A percentile compares a stretch with the other conserved stretches of the same genome.
These are phyloP conservation scores for Callopanchax toddi DNA, from an alignment of 2,113 vertebrate genomes.

Conservation along the genomic window DNA sequence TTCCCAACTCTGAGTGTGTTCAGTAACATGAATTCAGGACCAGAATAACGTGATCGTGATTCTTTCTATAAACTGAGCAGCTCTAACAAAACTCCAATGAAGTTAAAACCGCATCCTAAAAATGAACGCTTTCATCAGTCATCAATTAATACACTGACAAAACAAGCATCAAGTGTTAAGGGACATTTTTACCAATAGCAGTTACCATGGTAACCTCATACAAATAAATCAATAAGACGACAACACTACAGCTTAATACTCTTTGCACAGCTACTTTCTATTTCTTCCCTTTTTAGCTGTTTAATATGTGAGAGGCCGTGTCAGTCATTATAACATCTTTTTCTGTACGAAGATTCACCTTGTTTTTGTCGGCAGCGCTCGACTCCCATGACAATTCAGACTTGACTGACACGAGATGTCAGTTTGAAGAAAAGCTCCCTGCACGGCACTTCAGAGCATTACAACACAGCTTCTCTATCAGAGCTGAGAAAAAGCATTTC, in stretches of 20 bases:
- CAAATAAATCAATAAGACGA: neutral
- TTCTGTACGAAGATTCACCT: neutral
- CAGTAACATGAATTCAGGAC: no score
- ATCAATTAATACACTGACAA: no score
- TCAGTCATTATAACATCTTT: constrained; percentile 1
- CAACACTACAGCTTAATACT: no score
- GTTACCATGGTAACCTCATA: constrained; percentile 5
- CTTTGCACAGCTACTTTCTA: no score
- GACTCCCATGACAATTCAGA: constrained; percentile 18
- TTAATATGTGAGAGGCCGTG: neutral
- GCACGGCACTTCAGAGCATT: constrained; percentile 31
- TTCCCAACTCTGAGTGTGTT: no score
- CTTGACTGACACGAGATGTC: constrained; percentile 43
- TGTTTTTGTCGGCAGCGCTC: constrained; percentile 2
- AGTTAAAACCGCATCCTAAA: no score
- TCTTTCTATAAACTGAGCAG: no score
- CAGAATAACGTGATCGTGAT: no score
- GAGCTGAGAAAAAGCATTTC: constrained; percentile 42
- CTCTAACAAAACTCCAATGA: no score
- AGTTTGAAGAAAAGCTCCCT: constrained; percentile 39
- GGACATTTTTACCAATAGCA: neutral
- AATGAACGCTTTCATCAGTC: no score
- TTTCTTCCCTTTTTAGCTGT: neutral
- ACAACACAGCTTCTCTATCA: constrained; percentile 33
- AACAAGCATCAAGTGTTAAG: no score